Percentiles rank a stretch among this genome's conserved stretches.
These are phyloP conservation scores for Orthosia cruda DNA, from an alignment of 2,888 invertebrate species.

Conservation along the genomic window DNA sequence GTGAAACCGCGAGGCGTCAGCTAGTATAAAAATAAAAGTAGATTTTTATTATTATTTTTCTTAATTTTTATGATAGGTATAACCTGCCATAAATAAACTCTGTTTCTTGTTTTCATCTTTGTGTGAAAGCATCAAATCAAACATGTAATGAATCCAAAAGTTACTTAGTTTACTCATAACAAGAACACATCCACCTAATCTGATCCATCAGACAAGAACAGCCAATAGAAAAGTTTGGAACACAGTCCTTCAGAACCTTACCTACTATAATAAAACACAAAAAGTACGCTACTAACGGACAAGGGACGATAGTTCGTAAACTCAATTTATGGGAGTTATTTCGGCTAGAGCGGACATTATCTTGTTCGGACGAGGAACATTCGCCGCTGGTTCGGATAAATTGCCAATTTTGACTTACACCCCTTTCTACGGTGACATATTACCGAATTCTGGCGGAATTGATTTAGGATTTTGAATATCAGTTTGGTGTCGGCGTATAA, in stretches of 20 bases:
- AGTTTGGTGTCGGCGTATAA: conserved; percentile 8
- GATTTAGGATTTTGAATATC: conserved; percentile 59
- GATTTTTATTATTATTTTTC: too few relatives aligned
- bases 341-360: conserved; percentile 81
- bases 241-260: conserved; percentile 50
- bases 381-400: conserved; percentile 78
- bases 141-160: not conserved
- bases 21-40: too few relatives aligned
- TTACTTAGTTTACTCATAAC: conserved; percentile 10
- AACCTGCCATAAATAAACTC: too few relatives aligned
- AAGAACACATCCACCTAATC: conserved; percentile 20
- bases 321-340: conserved; percentile 86
- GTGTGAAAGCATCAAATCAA: not conserved
- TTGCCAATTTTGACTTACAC: conserved; percentile 87
- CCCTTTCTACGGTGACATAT: conserved; percentile 70
- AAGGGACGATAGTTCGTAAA: conserved; percentile 78
- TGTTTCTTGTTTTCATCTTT: not conserved
- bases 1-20: too few relatives aligned
- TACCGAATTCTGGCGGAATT: conserved; percentile 56
- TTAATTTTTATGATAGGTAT: too few relatives aligned
- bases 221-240: conserved; percentile 54
- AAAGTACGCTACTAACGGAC: conserved; percentile 65
- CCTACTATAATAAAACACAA: conserved; percentile 68
- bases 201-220: conserved; percentile 38
- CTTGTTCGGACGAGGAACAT: conserved; percentile 74